These are phyloP conservation scores for Melanargia galathea DNA, from an alignment of 2,888 invertebrate species.

Conservation along the genomic window DNA sequence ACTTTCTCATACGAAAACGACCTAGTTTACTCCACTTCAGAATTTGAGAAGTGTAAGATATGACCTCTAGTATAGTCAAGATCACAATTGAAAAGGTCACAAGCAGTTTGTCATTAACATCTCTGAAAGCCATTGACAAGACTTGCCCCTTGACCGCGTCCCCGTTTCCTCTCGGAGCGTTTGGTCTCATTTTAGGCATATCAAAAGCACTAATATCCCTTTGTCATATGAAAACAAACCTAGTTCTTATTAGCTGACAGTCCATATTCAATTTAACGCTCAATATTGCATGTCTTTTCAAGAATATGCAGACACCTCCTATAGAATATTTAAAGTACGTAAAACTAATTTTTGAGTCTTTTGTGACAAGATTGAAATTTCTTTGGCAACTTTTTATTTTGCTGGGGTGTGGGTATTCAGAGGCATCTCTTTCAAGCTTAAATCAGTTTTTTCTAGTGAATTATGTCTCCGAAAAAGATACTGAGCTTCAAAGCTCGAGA, in stretches of 20 bases:
- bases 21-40: not conserved
- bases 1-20: not conserved
- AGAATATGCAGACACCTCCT: constrained; percentile 15
- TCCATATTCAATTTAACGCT: not conserved
- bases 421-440: constrained; percentile 15
- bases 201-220: constrained; percentile 15
- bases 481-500: constrained; percentile 7
- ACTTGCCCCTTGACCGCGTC: constrained; percentile 26
- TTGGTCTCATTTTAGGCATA: constrained; percentile 26
- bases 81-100: constrained; percentile 19
- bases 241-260: not conserved
- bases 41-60: not conserved
- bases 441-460: constrained; percentile 19
- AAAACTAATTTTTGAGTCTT: not conserved
- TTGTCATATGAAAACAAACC: not conserved
- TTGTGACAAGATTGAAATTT: not conserved
- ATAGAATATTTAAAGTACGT: not conserved
- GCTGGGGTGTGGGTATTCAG: constrained; percentile 1
- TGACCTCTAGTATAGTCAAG: constrained; percentile 9
- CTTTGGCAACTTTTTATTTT: not conserved
- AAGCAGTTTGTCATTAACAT: not conserved
- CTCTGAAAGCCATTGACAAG: not conserved
- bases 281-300: constrained; percentile 4
- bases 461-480: constrained; percentile 13
- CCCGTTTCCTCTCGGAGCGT: constrained; percentile 26